Percentiles rank a stretch among this genome's conserved stretches.
phyloP scores from a whole-genome alignment of 2,888 invertebrate genomes.

The Margaritifera margaritifera region DNA sequence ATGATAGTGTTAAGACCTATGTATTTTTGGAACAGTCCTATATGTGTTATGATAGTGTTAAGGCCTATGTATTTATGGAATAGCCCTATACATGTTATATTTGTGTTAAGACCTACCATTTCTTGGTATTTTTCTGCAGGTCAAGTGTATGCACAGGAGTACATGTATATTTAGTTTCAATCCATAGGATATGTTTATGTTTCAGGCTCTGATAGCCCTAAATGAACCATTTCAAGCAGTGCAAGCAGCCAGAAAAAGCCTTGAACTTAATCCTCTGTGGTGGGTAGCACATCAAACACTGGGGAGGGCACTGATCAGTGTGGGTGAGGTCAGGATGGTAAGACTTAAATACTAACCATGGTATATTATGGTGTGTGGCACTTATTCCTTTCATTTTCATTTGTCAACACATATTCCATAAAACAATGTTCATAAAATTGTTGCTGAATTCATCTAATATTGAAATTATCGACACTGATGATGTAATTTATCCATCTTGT shows the following conservation, averaged over 20 bases:
- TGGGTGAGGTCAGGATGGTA: conserved; percentile 72
- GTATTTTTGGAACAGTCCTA: no score
- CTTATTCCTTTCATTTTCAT: background rate
- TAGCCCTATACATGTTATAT: no score
- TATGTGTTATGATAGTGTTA: no score
- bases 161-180: background rate
- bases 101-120: no score
- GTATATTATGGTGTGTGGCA: no score
- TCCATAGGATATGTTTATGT: conserved; percentile 4
- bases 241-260: conserved; percentile 66
- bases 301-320: conserved; percentile 70
- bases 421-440: no score
- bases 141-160: background rate
- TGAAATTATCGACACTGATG: no score
- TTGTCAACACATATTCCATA: background rate
- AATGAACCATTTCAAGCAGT: conserved; percentile 68
- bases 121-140: background rate
- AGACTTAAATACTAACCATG: conserved; percentile 10
- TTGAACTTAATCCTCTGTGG: conserved; percentile 69
- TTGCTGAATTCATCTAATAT: no score
- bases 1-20: no score
- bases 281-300: conserved; percentile 73
- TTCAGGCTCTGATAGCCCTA: conserved; percentile 64
- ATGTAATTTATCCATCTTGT: no score
- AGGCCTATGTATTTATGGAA: no score